Conservation (phyloP, 1,140 invertebrate species). For the Scaptomyza graminum region DNA sequence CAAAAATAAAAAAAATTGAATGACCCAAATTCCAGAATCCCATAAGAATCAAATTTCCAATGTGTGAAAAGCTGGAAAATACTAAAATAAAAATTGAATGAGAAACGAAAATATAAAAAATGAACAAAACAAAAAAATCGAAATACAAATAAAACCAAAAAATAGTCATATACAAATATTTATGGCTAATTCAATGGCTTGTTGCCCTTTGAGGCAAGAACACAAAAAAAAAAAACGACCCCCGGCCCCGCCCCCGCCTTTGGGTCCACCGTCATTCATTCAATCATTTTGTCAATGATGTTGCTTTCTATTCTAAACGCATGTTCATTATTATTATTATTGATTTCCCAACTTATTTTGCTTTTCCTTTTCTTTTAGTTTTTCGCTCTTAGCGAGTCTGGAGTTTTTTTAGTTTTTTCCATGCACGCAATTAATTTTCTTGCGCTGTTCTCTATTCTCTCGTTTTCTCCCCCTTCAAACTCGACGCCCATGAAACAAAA, state of each 20-base stretch:
- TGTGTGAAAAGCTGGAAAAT: slow-evolving; percentile 62
- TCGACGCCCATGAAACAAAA: slow-evolving; percentile 26
- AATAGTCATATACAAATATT: slow-evolving; percentile 72
- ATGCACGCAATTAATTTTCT: slow-evolving; percentile 78
- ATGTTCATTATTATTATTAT: slow-evolving; percentile 80
- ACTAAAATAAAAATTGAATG: slow-evolving; percentile 35
- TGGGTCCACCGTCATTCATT: slow-evolving; percentile 63
- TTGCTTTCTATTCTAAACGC: slow-evolving; percentile 53
- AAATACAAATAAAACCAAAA: slow-evolving; percentile 34
- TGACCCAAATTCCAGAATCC: slow-evolving; percentile 66
- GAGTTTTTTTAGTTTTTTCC: slow-evolving; percentile 22
- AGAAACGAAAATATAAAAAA: slow-evolving; percentile 42
- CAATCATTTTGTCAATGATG: slow-evolving; percentile 81
- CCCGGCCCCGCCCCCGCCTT: slow-evolving; percentile 2
- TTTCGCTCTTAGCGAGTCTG: slow-evolving; percentile 54
- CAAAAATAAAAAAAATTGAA: not conserved
- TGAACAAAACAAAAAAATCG: slow-evolving; percentile 15
- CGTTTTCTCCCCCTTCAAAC: not conserved
- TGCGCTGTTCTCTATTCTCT: slow-evolving; percentile 44
- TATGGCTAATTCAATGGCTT: slow-evolving; percentile 68
- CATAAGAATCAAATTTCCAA: slow-evolving; percentile 52
- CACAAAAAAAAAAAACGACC: too few species aligned
- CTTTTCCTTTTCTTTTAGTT: too few species aligned
- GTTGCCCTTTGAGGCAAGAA: slow-evolving; percentile 27
- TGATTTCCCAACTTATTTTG: slow-evolving; percentile 77